phyloP scores from a whole-genome alignment of 2,888 invertebrate genomes.

The Mellilla xanthometata region DNA sequence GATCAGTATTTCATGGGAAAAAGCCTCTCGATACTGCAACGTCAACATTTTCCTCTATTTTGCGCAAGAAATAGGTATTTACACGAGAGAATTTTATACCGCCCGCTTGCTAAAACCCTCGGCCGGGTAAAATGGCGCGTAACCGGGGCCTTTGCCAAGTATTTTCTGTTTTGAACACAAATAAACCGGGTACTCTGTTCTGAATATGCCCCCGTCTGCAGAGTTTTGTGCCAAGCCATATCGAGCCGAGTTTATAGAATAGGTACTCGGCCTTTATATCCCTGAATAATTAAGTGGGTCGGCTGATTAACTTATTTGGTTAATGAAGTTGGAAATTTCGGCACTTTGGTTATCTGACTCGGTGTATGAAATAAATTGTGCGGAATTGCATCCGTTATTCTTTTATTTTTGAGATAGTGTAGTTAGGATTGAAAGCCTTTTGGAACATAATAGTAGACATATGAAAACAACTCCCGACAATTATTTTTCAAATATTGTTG shows the following conservation, averaged over 20 bases:
- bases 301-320: constrained; percentile 35
- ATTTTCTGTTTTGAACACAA: constrained; percentile 51
- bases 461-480: too few relatives aligned
- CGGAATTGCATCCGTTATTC: neutral
- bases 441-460: too few relatives aligned
- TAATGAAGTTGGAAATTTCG: constrained; percentile 30
- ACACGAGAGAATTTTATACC: constrained; percentile 34
- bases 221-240: constrained; percentile 52
- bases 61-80: constrained; percentile 29
- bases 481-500: too few relatives aligned
- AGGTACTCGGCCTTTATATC: constrained; percentile 36
- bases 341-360: constrained; percentile 25
- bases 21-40: constrained; percentile 30
- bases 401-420: constrained; percentile 4
- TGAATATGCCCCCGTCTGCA: constrained; percentile 41
- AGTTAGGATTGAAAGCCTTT: too few relatives aligned
- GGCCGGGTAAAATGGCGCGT: constrained; percentile 30
- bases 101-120: constrained; percentile 34
- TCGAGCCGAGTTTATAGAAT: constrained; percentile 45
- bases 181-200: constrained; percentile 50
- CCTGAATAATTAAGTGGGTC: constrained; percentile 37
- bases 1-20: constrained; percentile 26
- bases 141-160: constrained; percentile 44
- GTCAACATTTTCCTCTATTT: constrained; percentile 33
- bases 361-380: constrained; percentile 7